Conservation (phyloP, 1,140 invertebrate species). For the Drosophila parabipectinata region DNA sequence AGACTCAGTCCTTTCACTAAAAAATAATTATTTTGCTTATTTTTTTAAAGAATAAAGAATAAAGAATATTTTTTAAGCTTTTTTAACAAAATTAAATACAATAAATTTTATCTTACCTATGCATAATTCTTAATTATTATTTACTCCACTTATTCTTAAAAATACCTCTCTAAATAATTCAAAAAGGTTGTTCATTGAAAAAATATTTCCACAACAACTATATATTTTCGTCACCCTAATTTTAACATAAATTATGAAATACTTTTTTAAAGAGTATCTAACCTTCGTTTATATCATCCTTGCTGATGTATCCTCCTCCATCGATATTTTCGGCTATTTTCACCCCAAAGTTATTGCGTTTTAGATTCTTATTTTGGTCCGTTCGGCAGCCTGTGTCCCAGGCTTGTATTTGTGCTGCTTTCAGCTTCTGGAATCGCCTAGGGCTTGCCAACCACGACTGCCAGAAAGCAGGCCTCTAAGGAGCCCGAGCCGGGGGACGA, state of each 20-base stretch:
- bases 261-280: slow-evolving; percentile 2
- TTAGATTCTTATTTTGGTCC: slow-evolving; percentile 69
- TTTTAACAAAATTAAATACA: too few relatives aligned
- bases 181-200: too few relatives aligned
- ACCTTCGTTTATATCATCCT: not conserved
- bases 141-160: too few relatives aligned
- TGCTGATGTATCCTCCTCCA: slow-evolving; percentile 62
- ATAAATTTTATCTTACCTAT: too few relatives aligned
- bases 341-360: slow-evolving; percentile 82
- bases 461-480: slow-evolving; percentile 30
- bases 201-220: too few relatives aligned
- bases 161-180: too few relatives aligned
- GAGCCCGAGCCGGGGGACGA: not conserved
- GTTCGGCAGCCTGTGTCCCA: slow-evolving; percentile 31
- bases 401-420: slow-evolving; percentile 18
- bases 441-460: slow-evolving; percentile 52
- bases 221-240: too few relatives aligned
- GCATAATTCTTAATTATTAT: too few relatives aligned
- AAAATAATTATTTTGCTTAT: too few relatives aligned
- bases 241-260: not conserved
- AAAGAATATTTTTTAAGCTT: too few relatives aligned
- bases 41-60: too few relatives aligned
- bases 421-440: slow-evolving; percentile 47
- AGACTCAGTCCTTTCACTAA: too few relatives aligned
- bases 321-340: slow-evolving; percentile 82